These are phyloP conservation scores for Oscheius sp. DNA, from an alignment of 2,888 invertebrate genomes.

Conservation along the genomic window DNA sequence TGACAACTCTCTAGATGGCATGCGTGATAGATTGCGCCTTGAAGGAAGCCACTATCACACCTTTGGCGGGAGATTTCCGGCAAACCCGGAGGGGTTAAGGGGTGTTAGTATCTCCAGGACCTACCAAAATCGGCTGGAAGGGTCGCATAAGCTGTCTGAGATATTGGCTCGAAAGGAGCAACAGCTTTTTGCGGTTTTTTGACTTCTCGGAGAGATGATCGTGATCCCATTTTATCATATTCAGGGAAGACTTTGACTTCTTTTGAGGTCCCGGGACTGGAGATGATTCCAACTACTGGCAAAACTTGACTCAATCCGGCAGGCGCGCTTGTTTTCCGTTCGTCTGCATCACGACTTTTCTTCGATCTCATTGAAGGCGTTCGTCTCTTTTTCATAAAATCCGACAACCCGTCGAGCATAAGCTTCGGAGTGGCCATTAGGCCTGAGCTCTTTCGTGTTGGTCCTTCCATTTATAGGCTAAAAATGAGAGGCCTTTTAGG, in stretches of 20 bases:
- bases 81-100: no score
- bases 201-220: no score
- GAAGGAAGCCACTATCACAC: no score
- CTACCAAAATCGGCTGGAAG: background rate
- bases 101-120: no score
- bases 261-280: constrained; percentile 3
- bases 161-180: constrained; percentile 6
- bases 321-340: constrained; percentile 45
- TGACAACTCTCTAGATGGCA: no score
- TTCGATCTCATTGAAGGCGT: constrained; percentile 41
- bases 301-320: constrained; percentile 43
- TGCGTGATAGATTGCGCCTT: no score
- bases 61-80: no score
- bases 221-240: background rate
- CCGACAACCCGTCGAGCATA: constrained; percentile 36
- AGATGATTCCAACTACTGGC: constrained; percentile 38
- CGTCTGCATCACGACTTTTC: constrained; percentile 29
- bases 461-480: constrained; percentile 13
- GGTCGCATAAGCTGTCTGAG: background rate
- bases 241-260: constrained; percentile 17
- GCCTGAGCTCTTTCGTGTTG: no score
- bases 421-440: constrained; percentile 19
- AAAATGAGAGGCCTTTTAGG: no score
- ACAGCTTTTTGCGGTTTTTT: background rate
- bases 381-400: constrained; percentile 40